phyloP scores from a whole-genome alignment of 2,888 invertebrate species.

The Biston betularia region DNA sequence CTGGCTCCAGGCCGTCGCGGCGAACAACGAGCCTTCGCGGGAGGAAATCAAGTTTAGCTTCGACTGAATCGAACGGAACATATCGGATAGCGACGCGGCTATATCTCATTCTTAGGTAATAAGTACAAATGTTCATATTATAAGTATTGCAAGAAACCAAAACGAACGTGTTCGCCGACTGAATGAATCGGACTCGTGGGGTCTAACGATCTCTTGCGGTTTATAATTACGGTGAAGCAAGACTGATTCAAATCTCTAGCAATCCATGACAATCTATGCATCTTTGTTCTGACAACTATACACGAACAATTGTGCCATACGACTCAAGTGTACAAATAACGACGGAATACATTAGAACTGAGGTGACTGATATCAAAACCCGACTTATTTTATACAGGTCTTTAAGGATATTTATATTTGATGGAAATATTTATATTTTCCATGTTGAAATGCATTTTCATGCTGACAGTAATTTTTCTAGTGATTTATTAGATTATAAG shows the following conservation, averaged over 20 bases:
- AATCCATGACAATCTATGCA: conserved; percentile 64
- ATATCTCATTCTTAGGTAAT: conserved; percentile 46
- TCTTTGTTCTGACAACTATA: conserved; percentile 64
- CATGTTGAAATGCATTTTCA: conserved; percentile 40
- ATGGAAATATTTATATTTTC: conserved; percentile 28
- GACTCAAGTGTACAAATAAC: conserved; percentile 27
- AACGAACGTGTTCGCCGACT: conserved; percentile 38
- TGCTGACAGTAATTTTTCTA: conserved; percentile 32
- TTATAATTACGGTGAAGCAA: conserved; percentile 53
- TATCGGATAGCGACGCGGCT: conserved; percentile 29
- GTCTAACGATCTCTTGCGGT: conserved; percentile 33
- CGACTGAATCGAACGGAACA: conserved; percentile 59
- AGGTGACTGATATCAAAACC: conserved; percentile 54
- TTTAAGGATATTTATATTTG: conserved; percentile 32
- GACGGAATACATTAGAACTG: conserved; percentile 42
- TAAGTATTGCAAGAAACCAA: conserved; percentile 55
- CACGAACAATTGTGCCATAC: conserved; percentile 61
- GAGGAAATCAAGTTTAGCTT: conserved; percentile 83
- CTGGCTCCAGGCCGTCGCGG: conserved; percentile 87
- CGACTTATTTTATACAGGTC: conserved; percentile 39
- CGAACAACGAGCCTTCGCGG: conserved; percentile 84
- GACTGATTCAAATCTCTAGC: conserved; percentile 71
- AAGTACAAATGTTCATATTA: conserved; percentile 59
- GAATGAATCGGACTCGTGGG: conserved; percentile 20
- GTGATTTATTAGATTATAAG: conserved; percentile 40